Percentiles rank a stretch among this genome's conserved stretches.
phyloP scores from a whole-genome alignment of 1,140 invertebrate species.

The Araneus ventricosus region DNA sequence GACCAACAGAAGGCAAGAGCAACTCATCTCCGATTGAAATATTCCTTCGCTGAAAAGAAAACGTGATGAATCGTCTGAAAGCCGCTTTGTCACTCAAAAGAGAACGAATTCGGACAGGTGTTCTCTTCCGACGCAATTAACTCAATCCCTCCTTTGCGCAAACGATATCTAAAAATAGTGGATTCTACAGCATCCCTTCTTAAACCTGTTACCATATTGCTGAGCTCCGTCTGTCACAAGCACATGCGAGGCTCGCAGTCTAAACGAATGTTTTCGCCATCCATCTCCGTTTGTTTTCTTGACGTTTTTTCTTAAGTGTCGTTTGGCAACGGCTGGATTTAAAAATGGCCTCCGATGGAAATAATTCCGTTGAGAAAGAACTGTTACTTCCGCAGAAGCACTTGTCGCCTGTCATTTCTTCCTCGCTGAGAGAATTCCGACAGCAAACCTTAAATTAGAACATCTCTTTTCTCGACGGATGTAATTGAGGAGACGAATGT shows the following conservation, averaged over 20 bases:
- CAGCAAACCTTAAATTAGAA: conserved; percentile 2
- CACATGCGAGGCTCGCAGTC: not conserved
- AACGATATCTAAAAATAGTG: conserved; percentile 38
- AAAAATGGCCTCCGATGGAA: conserved; percentile 37
- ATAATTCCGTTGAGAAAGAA: conserved; percentile 12
- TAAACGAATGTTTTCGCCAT: conserved; percentile 25
- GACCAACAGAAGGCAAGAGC: not conserved
- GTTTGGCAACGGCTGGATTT: conserved; percentile 28
- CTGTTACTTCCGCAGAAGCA: conserved; percentile 2
- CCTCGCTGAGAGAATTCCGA: not conserved
- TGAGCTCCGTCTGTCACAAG: not conserved
- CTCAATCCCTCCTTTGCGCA: conserved; percentile 15
- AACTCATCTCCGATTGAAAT: not conserved
- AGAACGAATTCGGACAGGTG: conserved; percentile 32
- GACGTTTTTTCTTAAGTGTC: not conserved
- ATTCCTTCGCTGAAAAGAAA: conserved; percentile 4
- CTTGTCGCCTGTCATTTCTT: conserved; percentile 24
- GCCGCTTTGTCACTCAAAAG: conserved; percentile 43
- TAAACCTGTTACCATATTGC: conserved; percentile 26
- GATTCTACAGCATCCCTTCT: not conserved
- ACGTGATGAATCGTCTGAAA: conserved; percentile 33
- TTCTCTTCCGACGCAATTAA: conserved; percentile 35
- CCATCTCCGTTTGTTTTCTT: conserved; percentile 11
- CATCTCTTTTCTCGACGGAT: not conserved
- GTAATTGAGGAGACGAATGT: conserved; percentile 13